phyloP scores from a whole-genome alignment of 1,140 invertebrate species.

The Microplitis mediator region DNA sequence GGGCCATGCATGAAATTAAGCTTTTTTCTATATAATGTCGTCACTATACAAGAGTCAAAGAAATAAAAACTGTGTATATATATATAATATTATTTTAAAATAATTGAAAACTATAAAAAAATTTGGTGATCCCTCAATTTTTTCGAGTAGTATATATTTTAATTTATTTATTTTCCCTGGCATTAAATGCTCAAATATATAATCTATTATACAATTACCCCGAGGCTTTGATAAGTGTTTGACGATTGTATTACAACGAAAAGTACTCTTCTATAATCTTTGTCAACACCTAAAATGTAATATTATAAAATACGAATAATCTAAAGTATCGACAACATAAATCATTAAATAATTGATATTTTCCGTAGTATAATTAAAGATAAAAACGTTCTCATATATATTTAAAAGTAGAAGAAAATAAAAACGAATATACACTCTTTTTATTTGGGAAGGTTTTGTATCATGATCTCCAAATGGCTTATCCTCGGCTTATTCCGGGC shows the following conservation, averaged over 20 bases:
- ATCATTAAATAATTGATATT: background rate
- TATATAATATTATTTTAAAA: too few species aligned
- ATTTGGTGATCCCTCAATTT: too few species aligned
- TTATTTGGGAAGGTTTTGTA: background rate
- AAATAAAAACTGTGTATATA: too few species aligned
- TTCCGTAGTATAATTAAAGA: background rate
- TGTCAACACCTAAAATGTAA: background rate
- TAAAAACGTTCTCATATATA: background rate
- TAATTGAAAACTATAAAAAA: too few species aligned
- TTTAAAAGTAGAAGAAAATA: background rate
- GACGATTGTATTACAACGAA: slow-evolving; percentile 52
- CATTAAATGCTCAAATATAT: slow-evolving; percentile 52
- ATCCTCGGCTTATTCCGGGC: slow-evolving; percentile 58
- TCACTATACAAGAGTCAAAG: too few species aligned
- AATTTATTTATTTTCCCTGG: too few species aligned
- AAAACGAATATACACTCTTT: background rate
- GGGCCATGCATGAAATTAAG: slow-evolving; percentile 49
- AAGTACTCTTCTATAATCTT: slow-evolving; percentile 42
- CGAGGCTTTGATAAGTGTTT: slow-evolving; percentile 46
- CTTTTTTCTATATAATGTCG: background rate
- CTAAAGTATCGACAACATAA: background rate
- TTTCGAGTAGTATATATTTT: too few species aligned
- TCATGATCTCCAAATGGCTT: slow-evolving; percentile 51
- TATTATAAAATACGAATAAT: background rate
- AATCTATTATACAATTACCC: slow-evolving; percentile 43